Conservation (phyloP, 2,797 vertebrate species). For the Muscicapa striata region DNA sequence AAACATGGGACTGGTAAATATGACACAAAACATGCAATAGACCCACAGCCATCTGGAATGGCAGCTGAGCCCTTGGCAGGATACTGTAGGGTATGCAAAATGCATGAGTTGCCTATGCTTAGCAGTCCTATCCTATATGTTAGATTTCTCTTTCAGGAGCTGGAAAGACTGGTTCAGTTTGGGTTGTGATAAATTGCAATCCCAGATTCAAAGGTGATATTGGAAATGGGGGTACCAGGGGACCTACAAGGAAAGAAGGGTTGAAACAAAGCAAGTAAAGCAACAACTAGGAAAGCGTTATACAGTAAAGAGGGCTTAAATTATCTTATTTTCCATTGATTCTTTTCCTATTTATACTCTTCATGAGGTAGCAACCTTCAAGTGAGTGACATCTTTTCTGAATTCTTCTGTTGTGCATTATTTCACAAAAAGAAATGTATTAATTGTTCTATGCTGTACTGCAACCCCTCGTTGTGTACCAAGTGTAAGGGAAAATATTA, state of each 20-base stretch:
- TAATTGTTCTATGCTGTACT: background rate
- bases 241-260: background rate
- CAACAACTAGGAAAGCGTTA: background rate
- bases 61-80: constrained; percentile 49
- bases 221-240: background rate
- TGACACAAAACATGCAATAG: background rate
- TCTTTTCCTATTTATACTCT: background rate
- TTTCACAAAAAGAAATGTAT: constrained; percentile 27
- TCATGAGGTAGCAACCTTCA: background rate
- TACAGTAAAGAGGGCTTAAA: background rate
- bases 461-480: background rate
- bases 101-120: background rate
- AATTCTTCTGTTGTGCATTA: background rate
- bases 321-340: background rate
- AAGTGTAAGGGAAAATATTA: constrained; percentile 41
- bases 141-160: background rate
- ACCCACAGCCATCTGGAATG: constrained; percentile 35
- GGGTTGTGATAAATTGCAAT: background rate
- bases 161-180: background rate
- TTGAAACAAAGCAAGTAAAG: background rate
- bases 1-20: constrained; percentile 30
- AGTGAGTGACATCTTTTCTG: background rate
- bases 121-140: background rate
- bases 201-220: background rate
- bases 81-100: background rate